Percentiles rank a stretch among this genome's conserved stretches.
These are phyloP conservation scores for Aphelenchoides besseyi DNA, from an alignment of 1,140 invertebrate genomes.

Conservation along the genomic window DNA sequence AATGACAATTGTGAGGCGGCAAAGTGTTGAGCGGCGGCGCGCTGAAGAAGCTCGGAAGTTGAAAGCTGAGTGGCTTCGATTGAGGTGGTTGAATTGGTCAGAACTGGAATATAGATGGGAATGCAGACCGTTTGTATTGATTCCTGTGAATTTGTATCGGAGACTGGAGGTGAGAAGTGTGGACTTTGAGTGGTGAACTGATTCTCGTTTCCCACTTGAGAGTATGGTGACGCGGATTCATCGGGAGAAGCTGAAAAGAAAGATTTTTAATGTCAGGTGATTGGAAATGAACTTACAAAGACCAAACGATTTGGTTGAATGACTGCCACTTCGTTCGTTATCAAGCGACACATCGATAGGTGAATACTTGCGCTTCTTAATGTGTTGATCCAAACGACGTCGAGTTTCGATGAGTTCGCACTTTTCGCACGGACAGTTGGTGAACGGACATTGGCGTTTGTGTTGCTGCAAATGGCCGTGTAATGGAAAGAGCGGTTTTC, in stretches of 20 bases:
- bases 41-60: not conserved
- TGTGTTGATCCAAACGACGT: constrained; percentile 53
- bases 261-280: too few species aligned
- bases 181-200: too few species aligned
- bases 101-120: not conserved
- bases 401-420: constrained; percentile 58
- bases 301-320: too few species aligned
- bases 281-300: too few species aligned
- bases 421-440: constrained; percentile 49
- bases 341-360: too few species aligned
- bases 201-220: too few species aligned
- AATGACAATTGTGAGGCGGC: not conserved
- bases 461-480: constrained; percentile 53
- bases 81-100: not conserved
- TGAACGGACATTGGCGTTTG: constrained; percentile 51
- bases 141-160: too few species aligned
- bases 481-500: not conserved
- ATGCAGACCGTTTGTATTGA: not conserved
- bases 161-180: too few species aligned
- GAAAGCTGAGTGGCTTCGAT: not conserved
- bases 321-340: too few species aligned
- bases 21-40: not conserved
- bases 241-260: too few species aligned
- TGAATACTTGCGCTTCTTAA: constrained; percentile 35
- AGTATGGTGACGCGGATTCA: too few species aligned